Conservation (phyloP, 2,888 invertebrate genomes). For the Drepanosiphum platanoidis region DNA sequence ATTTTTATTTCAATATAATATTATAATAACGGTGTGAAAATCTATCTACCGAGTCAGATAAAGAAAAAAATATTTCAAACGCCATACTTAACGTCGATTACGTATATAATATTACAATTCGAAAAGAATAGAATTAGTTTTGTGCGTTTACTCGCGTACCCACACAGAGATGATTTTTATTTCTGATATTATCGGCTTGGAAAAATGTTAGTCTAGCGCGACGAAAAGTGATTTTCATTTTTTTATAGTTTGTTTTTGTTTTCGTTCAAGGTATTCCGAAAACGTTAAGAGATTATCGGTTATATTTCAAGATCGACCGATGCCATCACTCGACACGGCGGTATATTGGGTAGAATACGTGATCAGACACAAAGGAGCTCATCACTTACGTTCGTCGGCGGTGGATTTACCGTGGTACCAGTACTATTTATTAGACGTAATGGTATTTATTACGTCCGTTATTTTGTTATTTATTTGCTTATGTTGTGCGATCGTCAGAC, state of each 20-base stretch:
- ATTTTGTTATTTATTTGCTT: background rate
- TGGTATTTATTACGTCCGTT: background rate
- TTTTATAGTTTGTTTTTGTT: background rate
- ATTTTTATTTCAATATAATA: no score
- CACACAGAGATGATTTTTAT: no score
- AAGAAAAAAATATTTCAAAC: no score
- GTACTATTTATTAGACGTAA: slow-evolving; percentile 26
- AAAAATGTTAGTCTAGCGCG: no score
- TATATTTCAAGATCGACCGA: background rate
- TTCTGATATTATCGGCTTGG: no score
- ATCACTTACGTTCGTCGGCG: slow-evolving; percentile 6
- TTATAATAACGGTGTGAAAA: no score
- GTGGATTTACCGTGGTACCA: slow-evolving; percentile 21
- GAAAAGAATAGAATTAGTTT: no score
- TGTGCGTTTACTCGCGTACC: no score
- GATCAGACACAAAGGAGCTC: slow-evolving; percentile 17
- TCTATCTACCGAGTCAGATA: no score
- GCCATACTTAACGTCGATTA: no score
- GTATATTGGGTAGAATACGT: slow-evolving; percentile 29
- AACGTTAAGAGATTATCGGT: slow-evolving; percentile 11
- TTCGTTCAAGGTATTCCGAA: background rate
- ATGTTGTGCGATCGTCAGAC: background rate
- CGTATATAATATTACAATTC: no score
- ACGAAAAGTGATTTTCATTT: no score
- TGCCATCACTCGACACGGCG: background rate